Percentiles rank a stretch among this genome's conserved stretches.
Evolutionary conservation across 2,888 invertebrate genomes (phyloP).

Genomic region (Himalopsyche tibetana): DNA sequence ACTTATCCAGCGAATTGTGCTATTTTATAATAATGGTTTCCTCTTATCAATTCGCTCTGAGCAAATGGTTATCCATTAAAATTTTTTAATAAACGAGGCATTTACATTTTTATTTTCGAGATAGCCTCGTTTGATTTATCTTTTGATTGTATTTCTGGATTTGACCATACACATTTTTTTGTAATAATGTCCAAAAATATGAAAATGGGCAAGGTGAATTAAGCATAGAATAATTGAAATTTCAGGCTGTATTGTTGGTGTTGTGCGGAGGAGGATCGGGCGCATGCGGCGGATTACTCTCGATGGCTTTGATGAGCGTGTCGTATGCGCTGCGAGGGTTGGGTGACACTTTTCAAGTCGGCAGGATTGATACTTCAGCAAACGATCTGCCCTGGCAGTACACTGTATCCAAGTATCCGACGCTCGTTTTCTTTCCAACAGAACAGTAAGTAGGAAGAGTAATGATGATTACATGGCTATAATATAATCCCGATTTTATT

Average conservation of each 20-base stretch:
- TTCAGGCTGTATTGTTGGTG: conserved; percentile 83
- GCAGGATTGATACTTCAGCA: conserved; percentile 86
- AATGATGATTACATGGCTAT: background rate
- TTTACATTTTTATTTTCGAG: no score
- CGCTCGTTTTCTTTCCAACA: conserved; percentile 87
- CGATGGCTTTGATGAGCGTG: conserved; percentile 82
- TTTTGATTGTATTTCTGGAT: no score
- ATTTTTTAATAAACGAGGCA: no score
- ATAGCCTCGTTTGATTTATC: no score
- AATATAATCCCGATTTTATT: no score
- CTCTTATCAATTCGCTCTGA: no score
- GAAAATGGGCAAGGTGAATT: no score
- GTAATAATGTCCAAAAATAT: no score
- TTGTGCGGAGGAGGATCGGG: conserved; percentile 88
- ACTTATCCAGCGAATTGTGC: no score
- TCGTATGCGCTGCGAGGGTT: conserved; percentile 79
- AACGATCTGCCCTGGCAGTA: conserved; percentile 94
- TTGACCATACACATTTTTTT: no score
- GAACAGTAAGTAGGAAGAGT: conserved; percentile 75
- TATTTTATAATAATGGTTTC: no score
- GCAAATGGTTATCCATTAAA: no score
- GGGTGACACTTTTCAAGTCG: conserved; percentile 76
- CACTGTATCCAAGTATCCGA: conserved; percentile 87
- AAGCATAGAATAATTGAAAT: conserved; percentile 65
- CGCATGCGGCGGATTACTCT: conserved; percentile 83